phyloP scores from a whole-genome alignment of 2,113 vertebrate genomes.

The Phainopepla nitens region DNA sequence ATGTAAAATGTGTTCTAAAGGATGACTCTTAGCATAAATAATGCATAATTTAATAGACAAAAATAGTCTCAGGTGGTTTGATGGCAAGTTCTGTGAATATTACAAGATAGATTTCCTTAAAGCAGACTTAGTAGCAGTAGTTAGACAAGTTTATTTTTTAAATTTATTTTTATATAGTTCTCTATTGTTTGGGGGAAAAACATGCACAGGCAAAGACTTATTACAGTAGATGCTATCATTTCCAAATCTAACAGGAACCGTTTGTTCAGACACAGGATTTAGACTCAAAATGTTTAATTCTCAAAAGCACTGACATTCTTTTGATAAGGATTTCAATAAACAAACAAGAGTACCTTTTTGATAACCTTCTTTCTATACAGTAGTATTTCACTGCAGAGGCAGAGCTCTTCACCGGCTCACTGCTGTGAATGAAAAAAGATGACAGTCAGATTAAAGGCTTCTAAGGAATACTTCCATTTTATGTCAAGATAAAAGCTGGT shows the following conservation, averaged over 20 bases:
- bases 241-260: conserved; percentile 29
- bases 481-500: conserved; percentile 13
- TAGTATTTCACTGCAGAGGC: conserved; percentile 12
- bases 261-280: conserved; percentile 38
- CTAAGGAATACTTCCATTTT: conserved; percentile 28
- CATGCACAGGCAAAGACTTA: conserved; percentile 3
- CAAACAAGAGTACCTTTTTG: conserved; percentile 43
- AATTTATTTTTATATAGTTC: neutral
- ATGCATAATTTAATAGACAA: neutral
- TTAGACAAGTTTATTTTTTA: neutral
- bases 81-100: neutral
- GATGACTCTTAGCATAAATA: neutral
- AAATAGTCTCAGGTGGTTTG: neutral
- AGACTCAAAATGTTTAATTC: conserved; percentile 28
- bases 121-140: neutral
- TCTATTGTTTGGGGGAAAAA: neutral
- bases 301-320: conserved; percentile 30
- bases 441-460: conserved; percentile 32
- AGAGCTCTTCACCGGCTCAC: conserved; percentile 22
- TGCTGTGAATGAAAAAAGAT: conserved; percentile 24
- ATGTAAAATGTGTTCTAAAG: neutral
- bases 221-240: neutral
- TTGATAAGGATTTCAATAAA: conserved; percentile 40
- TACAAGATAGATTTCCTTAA: neutral
- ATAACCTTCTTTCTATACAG: neutral